phyloP scores from a whole-genome alignment of 2,797 vertebrate genomes.

The Austrolebias charrua region DNA sequence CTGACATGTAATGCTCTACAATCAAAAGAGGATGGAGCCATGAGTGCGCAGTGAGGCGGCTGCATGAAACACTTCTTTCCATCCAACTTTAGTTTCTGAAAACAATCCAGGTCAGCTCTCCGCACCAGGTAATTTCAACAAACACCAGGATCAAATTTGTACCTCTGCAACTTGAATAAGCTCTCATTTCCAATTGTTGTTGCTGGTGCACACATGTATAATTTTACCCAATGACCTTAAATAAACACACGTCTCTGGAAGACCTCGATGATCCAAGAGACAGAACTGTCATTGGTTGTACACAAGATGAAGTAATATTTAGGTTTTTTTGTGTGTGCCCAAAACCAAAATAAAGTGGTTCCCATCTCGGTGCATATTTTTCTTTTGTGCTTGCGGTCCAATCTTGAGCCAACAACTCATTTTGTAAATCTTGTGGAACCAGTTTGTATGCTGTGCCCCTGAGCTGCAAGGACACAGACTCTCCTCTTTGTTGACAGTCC shows the following conservation, averaged over 20 bases:
- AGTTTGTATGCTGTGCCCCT: slow-evolving; percentile 54
- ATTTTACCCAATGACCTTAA: slow-evolving; percentile 60
- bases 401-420: slow-evolving; percentile 53
- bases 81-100: slow-evolving; percentile 50
- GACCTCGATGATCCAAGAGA: slow-evolving; percentile 66
- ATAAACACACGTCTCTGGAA: slow-evolving; percentile 60
- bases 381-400: slow-evolving; percentile 69
- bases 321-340: slow-evolving; percentile 51
- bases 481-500: slow-evolving; percentile 37
- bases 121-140: slow-evolving; percentile 59
- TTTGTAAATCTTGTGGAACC: slow-evolving; percentile 68
- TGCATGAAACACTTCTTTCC: slow-evolving; percentile 43
- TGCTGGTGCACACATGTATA: slow-evolving; percentile 42
- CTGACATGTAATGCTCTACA: no score
- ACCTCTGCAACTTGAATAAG: slow-evolving; percentile 46
- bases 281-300: slow-evolving; percentile 62
- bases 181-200: slow-evolving; percentile 44
- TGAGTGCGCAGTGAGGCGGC: slow-evolving; percentile 54
- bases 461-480: slow-evolving; percentile 58
- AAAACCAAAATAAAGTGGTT: slow-evolving; percentile 67
- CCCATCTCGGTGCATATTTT: slow-evolving; percentile 64
- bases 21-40: no score
- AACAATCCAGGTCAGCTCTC: slow-evolving; percentile 41
- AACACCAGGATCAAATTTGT: slow-evolving; percentile 66
- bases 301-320: slow-evolving; percentile 71